Base-by-base conservation (phyloP, 2,113 vertebrate genomes). In the Falcunculus frontatus region DNA sequence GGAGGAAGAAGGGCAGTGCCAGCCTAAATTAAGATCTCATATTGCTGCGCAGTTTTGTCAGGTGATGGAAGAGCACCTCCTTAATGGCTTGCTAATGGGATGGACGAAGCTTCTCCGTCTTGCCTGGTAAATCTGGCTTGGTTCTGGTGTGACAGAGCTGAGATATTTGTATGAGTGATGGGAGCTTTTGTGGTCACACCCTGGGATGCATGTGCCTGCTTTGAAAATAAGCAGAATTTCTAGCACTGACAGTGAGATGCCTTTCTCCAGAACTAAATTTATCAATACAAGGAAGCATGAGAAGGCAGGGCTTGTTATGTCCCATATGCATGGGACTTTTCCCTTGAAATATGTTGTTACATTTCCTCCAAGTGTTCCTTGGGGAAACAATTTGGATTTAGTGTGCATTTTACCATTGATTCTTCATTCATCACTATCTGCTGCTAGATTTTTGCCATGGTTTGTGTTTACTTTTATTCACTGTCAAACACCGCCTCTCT, bases 351-450 rank as follows among this genome's bases (percentile, higher is more conserved):
- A 57, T 44, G 13, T 64, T 91, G 68, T 65, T 97, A 89, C 50
- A 59, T 84, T 97, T 98, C 92, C 90, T 95, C 44, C 44, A 49
- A 39, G 37, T 94, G 83, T 87, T 96, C 65, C 56, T 68, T 3
- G 0, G 49, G 64, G 79, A 94, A 93, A 30, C 59, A 30, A 15
- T 80, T 77, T 90, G 74, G 49, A 65, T 84, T 89, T 79, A 77
- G 65, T 74, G 7, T 41, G 35, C 22, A 7, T 87, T 83, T 96
- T 97, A 87, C 89, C 72, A 35, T 21, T 4, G 19, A 75, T 93
- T 96, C 63, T 87, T 67, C 7, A 27, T 33, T 53, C 12, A 25
- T 93, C 74, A 41, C 72, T 87, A 2, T 83, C 56, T 72, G 32
- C 52, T 29, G 70, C 32, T 44, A 59, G 56, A 60, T 80, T 85